Base-by-base conservation (phyloP, 2,113 vertebrate genomes). In the Micromys minutus region DNA sequence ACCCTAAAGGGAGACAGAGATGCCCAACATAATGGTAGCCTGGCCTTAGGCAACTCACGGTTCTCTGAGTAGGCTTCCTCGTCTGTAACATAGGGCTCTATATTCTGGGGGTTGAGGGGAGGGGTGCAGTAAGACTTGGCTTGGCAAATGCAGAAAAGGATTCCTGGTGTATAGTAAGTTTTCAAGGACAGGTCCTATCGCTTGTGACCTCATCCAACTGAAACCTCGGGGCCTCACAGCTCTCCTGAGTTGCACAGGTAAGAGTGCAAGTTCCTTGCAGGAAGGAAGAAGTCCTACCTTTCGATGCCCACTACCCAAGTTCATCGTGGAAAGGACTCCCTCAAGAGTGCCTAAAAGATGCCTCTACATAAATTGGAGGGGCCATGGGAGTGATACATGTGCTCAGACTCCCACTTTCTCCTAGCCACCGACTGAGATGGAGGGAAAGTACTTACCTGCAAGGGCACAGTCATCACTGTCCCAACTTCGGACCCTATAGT, bases 31-130 rank as follows among this genome's bases (percentile, higher is more conserved):
- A 57, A 34, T 67, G 50, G 71, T 71, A 63, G 29, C 50, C 13
- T 77, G 75, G 83, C 31, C 52, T 85, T 91, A 77, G 21, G 2
- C 34, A 87, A 94, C 29, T 59, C 26, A 89, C 55, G 65, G 50
- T 61, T 95, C 84, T 91, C 42, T n/a, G 55, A 75, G 69, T 55
- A 34, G 42, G 61, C 29, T 72, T 76, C 31, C 21, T 93, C 75
- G 9, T 61, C 39, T 50, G 15, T 88, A 69, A 89, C 83, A 80
- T 47, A 17, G 47, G 24, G 5, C 39, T 75, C 12, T 47, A 3
- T 17, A 9, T 42, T 59, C 84, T 36, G 24, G 63, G 57, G 17
- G 29, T 7, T 84, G 61, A 88, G 3, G 16, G 52, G 2, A 39
- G 12, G 6, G 11, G 3, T 15, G 47, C 57, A 36, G 6, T 3